Base-by-base conservation (phyloP, 2,113 vertebrate species). In the Onychorhynchus coronatus region DNA sequence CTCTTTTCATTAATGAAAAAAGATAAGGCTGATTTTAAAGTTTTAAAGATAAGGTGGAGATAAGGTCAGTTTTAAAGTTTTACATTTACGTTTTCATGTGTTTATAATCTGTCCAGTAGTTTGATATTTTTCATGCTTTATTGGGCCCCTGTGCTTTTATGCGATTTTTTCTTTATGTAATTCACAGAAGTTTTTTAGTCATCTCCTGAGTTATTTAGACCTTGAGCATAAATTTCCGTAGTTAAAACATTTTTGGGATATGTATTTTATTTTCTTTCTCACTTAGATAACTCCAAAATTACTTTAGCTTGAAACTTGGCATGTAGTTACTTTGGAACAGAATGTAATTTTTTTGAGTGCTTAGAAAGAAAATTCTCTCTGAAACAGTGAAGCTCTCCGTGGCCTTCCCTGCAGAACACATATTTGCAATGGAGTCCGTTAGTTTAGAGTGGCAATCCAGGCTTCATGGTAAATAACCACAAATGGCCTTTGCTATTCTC, bases 201-300 rank as follows among this genome's bases (percentile, higher is more conserved):
- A 79, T 71, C 39, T 90, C 47, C n/a, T 65, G 55, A 68, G 17
- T 84, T 72, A 44, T 52, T 84, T 88, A 73, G 55, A 91, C 31
- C 44, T 31, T 56, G 22, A 92, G 71, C 28, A 74, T 58, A 71
- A 83, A 55, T 70, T 85, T 47, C 55, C 44, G 33, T 35, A 16
- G 39, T 58, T 62, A 86, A 89, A 92, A 62, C 17, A 31, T 72
- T 80, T 83, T 24, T 41, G 5, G 27, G 16, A 59, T 86, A 6
- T 71, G 15, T 70, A n/a, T 88, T 91, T 94, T 79, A 39, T 87
- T 91, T 94, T 89, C 58, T 22, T 91, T 35, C 66, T 88, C 89
- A 42, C 63, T 84, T 84, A 79, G 35, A 74, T 88, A 91, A 80
- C 68, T 85, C 33, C 28, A 86, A 63, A 96, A 91, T 88, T 6